Percentiles rank a stretch among this genome's conserved stretches.
phyloP scores from a whole-genome alignment of 2,888 invertebrate genomes.

The Oegoconia quadripuncta region DNA sequence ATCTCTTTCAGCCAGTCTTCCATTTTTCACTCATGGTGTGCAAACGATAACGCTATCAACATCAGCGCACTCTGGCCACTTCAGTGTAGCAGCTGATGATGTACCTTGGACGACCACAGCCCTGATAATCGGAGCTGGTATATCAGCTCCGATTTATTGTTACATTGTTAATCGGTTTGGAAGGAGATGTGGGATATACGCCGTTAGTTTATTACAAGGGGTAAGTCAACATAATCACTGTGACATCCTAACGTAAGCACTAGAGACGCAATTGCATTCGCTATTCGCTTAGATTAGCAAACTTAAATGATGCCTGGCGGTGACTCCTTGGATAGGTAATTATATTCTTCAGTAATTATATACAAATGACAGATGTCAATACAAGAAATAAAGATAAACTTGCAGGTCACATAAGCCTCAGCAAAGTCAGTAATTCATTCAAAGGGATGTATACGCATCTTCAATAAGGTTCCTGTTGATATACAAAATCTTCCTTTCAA shows the following conservation, averaged over 20 bases:
- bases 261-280: not conserved
- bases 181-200: constrained; percentile 46
- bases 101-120: constrained; percentile 54
- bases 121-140: constrained; percentile 38
- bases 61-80: constrained; percentile 46
- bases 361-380: too few relatives aligned
- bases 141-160: constrained; percentile 42
- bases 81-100: constrained; percentile 28
- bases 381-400: too few relatives aligned
- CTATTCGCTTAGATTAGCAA: not conserved
- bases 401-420: too few relatives aligned
- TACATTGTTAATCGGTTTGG: constrained; percentile 44
- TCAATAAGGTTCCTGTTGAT: too few relatives aligned
- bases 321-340: too few relatives aligned
- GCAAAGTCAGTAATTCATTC: too few relatives aligned
- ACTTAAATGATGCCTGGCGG: not conserved
- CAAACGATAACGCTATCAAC: constrained; percentile 46
- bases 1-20: constrained; percentile 46
- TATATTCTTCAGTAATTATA: too few relatives aligned
- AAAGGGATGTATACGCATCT: too few relatives aligned
- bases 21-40: constrained; percentile 63
- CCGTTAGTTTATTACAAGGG: constrained; percentile 55
- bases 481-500: too few relatives aligned
- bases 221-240: constrained; percentile 35
- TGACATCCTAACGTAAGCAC: not conserved